These are phyloP conservation scores for Jacana jacana DNA, from an alignment of 2,113 vertebrate species.

Conservation along the genomic window DNA sequence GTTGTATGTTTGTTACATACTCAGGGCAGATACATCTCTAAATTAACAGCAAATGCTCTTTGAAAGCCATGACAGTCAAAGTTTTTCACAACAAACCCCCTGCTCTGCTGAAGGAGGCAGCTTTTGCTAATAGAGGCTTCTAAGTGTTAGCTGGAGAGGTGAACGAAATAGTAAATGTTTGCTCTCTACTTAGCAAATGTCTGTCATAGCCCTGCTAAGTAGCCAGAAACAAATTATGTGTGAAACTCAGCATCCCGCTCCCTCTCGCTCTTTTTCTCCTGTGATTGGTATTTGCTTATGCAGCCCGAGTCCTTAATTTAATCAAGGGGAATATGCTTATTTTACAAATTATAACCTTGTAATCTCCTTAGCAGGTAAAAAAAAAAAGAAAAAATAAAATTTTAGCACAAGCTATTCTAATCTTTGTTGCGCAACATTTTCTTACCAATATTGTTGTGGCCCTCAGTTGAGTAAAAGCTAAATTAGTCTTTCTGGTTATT, in stretches of 20 bases:
- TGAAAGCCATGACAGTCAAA: background rate
- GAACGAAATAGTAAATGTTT: conserved; percentile 22
- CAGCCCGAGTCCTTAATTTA: conserved; percentile 48
- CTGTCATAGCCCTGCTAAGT: conserved; percentile 52
- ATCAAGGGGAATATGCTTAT: conserved; percentile 61
- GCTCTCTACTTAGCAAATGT: conserved; percentile 41
- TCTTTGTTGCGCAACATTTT: background rate
- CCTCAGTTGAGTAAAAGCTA: background rate
- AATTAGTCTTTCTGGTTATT: background rate
- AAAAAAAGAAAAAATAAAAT: no score
- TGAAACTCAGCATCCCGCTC: conserved; percentile 51
- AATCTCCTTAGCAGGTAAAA: background rate
- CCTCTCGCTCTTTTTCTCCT: conserved; percentile 8
- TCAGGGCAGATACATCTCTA: background rate
- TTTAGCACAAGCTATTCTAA: background rate
- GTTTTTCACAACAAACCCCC: background rate
- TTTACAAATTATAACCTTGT: conserved; percentile 74
- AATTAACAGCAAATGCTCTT: background rate
- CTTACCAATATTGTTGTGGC: background rate
- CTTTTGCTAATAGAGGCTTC: conserved; percentile 1
- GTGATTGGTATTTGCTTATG: conserved; percentile 59
- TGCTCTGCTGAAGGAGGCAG: background rate
- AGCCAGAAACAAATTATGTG: conserved; percentile 67
- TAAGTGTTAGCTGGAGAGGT: background rate
- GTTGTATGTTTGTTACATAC: background rate